Evolutionary conservation across 2,113 vertebrate species (phyloP).

Genomic region (Mandrillus leucophaeus): DNA sequence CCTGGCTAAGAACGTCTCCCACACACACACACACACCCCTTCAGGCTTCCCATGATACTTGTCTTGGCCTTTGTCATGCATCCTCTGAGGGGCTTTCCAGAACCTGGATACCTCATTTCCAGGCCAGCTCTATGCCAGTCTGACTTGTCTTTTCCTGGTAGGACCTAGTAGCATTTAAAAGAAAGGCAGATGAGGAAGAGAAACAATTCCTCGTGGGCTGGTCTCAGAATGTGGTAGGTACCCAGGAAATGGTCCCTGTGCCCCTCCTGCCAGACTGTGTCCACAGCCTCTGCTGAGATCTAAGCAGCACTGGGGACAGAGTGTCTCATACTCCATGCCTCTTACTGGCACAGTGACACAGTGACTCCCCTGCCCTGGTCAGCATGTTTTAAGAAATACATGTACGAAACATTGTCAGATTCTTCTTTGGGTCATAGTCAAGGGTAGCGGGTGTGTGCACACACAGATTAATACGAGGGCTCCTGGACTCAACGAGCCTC

Average conservation of each 20-base stretch:
- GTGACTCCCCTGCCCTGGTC: not conserved
- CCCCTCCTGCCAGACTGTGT: not conserved
- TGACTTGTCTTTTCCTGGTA: not conserved
- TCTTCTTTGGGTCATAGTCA: not conserved
- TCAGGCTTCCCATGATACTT: not conserved
- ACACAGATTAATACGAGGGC: not conserved
- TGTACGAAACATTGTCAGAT: not conserved
- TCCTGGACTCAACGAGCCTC: not conserved
- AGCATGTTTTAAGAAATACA: not conserved
- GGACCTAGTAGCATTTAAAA: not conserved
- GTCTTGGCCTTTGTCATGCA: not conserved
- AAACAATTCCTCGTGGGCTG: not conserved
- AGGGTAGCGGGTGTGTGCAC: not conserved
- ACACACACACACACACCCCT: not conserved
- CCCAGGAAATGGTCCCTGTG: not conserved
- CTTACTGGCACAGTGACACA: not conserved
- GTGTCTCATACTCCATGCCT: not conserved
- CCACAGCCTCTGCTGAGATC: not conserved
- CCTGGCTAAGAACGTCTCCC: not conserved
- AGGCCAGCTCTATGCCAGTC: not conserved
- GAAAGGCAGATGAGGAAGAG: not conserved
- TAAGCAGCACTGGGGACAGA: not conserved
- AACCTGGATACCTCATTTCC: not conserved
- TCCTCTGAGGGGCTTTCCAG: not conserved
- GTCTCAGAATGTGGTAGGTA: accelerated